These are phyloP conservation scores for Cyrtodaria siliqua DNA, from an alignment of 2,888 invertebrate genomes.

Conservation along the genomic window DNA sequence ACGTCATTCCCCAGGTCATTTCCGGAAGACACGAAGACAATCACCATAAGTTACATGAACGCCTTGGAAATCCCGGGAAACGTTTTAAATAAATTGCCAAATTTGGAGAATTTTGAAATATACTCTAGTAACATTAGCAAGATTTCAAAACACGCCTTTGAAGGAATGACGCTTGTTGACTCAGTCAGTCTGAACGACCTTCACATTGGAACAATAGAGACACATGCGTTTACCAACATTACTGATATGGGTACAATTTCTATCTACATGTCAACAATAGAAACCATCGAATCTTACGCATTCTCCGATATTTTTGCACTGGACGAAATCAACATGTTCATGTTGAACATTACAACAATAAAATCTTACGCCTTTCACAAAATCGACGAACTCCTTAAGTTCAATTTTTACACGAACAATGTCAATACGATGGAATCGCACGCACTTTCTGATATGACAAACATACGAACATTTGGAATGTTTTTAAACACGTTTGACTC, in stretches of 20 bases:
- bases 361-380: not conserved
- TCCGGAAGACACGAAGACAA: not conserved
- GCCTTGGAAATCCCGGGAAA: not conserved
- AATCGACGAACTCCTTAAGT: not conserved
- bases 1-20: conserved; percentile 1
- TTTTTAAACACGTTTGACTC: not conserved
- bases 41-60: not conserved
- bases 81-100: not conserved
- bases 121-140: conserved; percentile 2
- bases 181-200: not conserved
- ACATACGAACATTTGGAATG: not conserved
- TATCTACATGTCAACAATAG: conserved; percentile 2
- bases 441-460: not conserved
- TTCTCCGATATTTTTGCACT: conserved; percentile 2
- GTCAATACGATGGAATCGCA: not conserved
- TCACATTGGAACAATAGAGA: not conserved
- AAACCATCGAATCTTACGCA: not conserved
- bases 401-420: conserved; percentile 11
- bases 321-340: conserved; percentile 3
- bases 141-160: not conserved
- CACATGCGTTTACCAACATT: not conserved
- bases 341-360: not conserved
- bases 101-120: conserved; percentile 2
- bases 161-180: not conserved
- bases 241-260: not conserved